Evolutionary conservation across 2,888 invertebrate genomes (phyloP).

Genomic region (Cephus spinipes): DNA sequence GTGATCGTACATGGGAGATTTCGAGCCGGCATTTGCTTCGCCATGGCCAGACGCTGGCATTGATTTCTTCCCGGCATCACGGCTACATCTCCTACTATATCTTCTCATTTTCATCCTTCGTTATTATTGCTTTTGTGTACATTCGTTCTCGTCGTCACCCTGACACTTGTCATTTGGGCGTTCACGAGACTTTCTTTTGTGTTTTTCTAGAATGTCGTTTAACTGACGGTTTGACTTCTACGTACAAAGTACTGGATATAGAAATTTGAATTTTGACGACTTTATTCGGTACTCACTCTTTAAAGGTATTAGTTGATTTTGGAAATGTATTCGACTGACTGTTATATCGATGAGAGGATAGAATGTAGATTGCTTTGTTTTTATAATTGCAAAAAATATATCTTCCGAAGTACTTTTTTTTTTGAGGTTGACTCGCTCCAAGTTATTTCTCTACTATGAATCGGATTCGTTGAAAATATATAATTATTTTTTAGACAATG

Average conservation of each 20-base stretch:
- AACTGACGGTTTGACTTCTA: neutral
- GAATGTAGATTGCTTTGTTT: neutral
- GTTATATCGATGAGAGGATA: neutral
- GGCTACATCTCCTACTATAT: constrained; percentile 16
- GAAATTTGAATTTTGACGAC: neutral
- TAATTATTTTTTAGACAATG: neutral
- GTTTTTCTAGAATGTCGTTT: neutral
- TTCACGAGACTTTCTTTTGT: neutral
- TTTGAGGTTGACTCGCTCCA: neutral
- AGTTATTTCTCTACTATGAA: neutral
- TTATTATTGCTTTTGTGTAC: neutral
- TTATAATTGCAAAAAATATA: neutral
- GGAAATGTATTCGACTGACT: neutral
- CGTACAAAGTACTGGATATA: neutral
- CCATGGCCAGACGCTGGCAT: constrained; percentile 48
- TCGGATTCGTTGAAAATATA: neutral
- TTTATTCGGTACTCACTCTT: neutral
- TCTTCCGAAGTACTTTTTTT: too few relatives aligned
- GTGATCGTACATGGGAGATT: neutral
- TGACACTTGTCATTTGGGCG: neutral
- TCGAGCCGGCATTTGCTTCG: constrained; percentile 14
- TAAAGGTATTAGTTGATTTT: neutral
- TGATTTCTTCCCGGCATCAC: constrained; percentile 50
- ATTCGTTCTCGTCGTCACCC: neutral
- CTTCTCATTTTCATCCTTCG: neutral